Evolutionary conservation across 2,888 invertebrate species (phyloP), one percentile per base, ranked within the genome.

Genomic region (Baronia brevicornis): DNA sequence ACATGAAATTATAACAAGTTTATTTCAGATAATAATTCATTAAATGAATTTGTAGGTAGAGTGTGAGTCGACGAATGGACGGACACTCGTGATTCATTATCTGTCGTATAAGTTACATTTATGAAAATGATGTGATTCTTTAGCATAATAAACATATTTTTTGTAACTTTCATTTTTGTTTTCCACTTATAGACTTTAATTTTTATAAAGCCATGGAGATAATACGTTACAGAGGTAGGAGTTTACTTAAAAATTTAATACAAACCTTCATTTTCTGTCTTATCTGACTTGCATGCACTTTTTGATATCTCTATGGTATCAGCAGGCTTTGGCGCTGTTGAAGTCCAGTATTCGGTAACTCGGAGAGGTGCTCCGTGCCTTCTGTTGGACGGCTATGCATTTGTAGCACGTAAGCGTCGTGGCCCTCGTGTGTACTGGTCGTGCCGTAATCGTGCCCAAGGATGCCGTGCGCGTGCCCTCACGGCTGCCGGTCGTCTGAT

Each of bases 401-500:
- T 56, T 53, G 64, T 75, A 45, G 79, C 71, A 23, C 79, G 82
- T 36, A 84, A 80, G 54, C 64, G 72, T 8, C 72, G 85, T 33
- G 77, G 73, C 23, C 39, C 61, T 7, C 67, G 78, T 32, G 78
- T 82, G 2, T 85, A 85, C 54, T 84, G 84, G 84, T 61, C 71
- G 36, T 84, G 84, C 44, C 63, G 75, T 14, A 54, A 58, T 24
- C 74, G 80, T 26, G 55, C 54, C 18, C 61, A 47, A 28, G 39
- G 71, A 17, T 84, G 84, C 45, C 41, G 42, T 4, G 82, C 82
- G 8, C 64, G 72, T 28, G 84, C 80, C 3, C 62, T 77, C 45
- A 84, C 84, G 22, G 39, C 51, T 13, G 59, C 60, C 44, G 79
- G 80, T n/a, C 55, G 56, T 5, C 62, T 84, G 14, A 43, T 62